Evolutionary conservation across 2,113 vertebrate genomes (phyloP).

Genomic region (Bubo bubo): DNA sequence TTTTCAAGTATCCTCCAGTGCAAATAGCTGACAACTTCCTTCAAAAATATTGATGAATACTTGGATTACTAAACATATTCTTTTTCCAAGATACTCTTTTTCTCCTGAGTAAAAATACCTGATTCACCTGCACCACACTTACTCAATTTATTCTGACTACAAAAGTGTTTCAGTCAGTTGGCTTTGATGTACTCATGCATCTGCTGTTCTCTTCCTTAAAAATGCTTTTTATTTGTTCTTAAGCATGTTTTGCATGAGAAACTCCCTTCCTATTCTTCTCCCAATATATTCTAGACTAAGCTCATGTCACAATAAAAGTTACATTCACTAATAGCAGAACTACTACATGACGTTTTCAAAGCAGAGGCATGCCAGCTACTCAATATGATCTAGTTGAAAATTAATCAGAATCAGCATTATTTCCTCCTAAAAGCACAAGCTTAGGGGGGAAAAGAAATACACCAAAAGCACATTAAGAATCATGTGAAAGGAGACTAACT

Average conservation of each 20-base stretch:
- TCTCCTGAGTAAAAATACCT: background rate
- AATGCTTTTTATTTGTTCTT: background rate
- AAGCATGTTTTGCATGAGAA: background rate
- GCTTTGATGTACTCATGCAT: background rate
- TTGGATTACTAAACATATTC: background rate
- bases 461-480: background rate
- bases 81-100: background rate
- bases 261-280: background rate
- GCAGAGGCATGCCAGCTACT: background rate
- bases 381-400: background rate
- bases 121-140: background rate
- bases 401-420: background rate
- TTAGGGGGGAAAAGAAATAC: background rate
- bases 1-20: background rate
- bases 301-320: background rate
- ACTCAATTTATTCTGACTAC: background rate
- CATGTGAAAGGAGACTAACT: background rate
- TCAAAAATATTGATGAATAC: background rate
- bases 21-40: accelerated
- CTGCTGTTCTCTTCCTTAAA: background rate
- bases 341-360: background rate
- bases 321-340: background rate
- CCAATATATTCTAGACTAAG: background rate
- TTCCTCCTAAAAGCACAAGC: background rate
- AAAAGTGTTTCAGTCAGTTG: background rate